These are phyloP conservation scores for Colaptes auratus DNA, from an alignment of 2,113 vertebrate species.

Conservation along the genomic window DNA sequence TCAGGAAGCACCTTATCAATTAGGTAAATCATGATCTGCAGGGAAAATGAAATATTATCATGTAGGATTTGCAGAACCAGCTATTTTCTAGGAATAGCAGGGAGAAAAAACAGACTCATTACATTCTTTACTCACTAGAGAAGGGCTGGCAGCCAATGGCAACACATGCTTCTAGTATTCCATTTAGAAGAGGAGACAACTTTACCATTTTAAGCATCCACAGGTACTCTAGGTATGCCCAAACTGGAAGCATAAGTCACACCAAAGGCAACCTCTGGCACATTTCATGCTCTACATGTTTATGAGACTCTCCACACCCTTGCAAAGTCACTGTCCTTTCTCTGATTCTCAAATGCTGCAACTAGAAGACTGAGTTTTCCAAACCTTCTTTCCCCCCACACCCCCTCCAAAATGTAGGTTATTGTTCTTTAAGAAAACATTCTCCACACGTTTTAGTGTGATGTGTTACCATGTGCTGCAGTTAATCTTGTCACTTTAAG, in stretches of 20 bases:
- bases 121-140: not conserved
- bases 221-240: not conserved
- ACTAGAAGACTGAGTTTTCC: not conserved
- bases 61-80: not conserved
- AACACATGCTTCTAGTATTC: not conserved
- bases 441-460: not conserved
- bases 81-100: not conserved
- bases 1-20: conserved; percentile 98
- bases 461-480: not conserved
- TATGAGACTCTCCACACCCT: not conserved
- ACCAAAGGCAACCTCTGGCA: not conserved
- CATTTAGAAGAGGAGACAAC: not conserved
- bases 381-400: not conserved
- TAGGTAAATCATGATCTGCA: conserved; percentile 97
- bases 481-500: conserved; percentile 14
- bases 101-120: not conserved
- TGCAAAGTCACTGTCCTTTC: not conserved
- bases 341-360: not conserved
- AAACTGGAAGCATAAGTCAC: not conserved
- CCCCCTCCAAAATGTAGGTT: not conserved
- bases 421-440: not conserved
- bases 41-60: not conserved
- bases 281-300: not conserved
- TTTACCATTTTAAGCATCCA: not conserved
- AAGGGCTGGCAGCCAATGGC: not conserved